Conservation (phyloP, 2,888 invertebrate species). For the Drosophila atroscutellata region DNA sequence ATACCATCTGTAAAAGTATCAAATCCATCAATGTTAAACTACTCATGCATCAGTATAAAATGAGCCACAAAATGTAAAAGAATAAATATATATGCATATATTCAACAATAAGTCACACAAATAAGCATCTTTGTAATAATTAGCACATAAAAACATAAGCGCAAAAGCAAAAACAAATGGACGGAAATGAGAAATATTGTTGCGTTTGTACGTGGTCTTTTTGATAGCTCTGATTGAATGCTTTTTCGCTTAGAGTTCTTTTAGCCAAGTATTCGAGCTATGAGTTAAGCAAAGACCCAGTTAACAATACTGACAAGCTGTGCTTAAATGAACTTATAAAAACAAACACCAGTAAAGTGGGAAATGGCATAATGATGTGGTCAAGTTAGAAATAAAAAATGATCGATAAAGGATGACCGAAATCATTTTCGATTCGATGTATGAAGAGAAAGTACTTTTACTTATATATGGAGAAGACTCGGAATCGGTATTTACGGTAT, state of each 20-base stretch:
- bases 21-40: neutral
- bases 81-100: neutral
- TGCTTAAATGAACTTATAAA: neutral
- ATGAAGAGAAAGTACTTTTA: neutral
- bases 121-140: constrained; percentile 3
- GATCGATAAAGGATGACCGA: neutral
- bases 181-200: constrained; percentile 32
- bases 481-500: neutral
- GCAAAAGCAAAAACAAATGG: constrained; percentile 13
- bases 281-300: neutral
- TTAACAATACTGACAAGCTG: neutral
- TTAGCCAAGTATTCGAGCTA: constrained; percentile 19
- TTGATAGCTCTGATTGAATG: neutral
- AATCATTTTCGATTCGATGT: neutral
- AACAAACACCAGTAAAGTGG: neutral
- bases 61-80: constrained; percentile 1
- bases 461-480: neutral
- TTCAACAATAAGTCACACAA: neutral
- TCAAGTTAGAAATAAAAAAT: neutral
- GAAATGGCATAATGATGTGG: neutral
- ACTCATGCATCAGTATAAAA: neutral
- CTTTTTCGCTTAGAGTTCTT: neutral
- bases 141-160: constrained; percentile 21
- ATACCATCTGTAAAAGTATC: neutral
- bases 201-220: constrained; percentile 41